Conservation (phyloP, 1,140 invertebrate genomes). For the Eriosoma lanigerum region DNA sequence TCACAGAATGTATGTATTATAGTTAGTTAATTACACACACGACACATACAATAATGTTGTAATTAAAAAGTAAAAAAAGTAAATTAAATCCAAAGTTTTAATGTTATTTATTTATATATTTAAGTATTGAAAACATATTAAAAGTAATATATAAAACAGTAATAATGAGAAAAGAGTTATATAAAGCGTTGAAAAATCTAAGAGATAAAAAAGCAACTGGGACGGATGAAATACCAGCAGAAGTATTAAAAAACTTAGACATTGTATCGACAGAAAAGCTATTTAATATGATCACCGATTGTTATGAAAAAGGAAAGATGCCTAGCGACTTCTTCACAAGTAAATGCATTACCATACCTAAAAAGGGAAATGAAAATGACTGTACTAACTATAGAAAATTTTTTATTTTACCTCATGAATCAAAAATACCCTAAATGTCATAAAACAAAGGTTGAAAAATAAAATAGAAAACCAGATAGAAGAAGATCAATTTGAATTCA, state of each 20-base stretch:
- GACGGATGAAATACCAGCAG: conserved; percentile 29
- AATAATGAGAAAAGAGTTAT: conserved; percentile 35
- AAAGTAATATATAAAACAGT: too few species aligned
- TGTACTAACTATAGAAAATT: too few species aligned
- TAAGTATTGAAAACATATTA: too few species aligned
- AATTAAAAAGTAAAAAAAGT: too few species aligned
- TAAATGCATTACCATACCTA: conserved; percentile 24
- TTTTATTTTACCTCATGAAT: too few species aligned
- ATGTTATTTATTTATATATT: too few species aligned
- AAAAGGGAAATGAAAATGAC: conserved; percentile 41
- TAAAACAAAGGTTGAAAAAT: conserved; percentile 9
- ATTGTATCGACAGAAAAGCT: not conserved
- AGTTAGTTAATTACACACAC: too few species aligned
- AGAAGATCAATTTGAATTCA: not conserved
- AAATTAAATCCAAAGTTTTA: too few species aligned
- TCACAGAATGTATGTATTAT: too few species aligned
- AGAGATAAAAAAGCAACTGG: conserved; percentile 36
- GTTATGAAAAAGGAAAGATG: conserved; percentile 44
- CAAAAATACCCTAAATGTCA: conserved; percentile 25
- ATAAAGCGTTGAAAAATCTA: conserved; percentile 20
- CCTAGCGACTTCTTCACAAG: conserved; percentile 14
- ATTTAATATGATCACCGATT: conserved; percentile 36
- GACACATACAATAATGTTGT: too few species aligned
- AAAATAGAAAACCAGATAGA: conserved; percentile 10
- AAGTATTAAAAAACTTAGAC: conserved; percentile 38